phyloP scores from a whole-genome alignment of 2,797 vertebrate genomes.

The Melopsittacus undulatus region DNA sequence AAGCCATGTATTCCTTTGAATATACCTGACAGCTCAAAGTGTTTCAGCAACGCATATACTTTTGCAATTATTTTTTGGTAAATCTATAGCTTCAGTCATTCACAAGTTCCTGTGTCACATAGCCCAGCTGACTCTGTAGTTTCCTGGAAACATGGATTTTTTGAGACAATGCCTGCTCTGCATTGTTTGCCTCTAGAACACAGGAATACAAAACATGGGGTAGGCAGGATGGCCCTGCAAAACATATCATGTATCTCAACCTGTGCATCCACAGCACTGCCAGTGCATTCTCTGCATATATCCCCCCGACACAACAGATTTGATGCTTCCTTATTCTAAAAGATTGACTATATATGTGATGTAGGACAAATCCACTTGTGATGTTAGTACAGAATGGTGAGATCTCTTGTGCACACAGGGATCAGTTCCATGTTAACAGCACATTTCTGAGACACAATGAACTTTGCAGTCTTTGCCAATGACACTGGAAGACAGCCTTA shows the following conservation, averaged over 20 bases:
- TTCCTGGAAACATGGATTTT: neutral
- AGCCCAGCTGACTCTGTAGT: neutral
- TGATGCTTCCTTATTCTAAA: neutral
- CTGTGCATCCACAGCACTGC: neutral
- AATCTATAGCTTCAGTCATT: neutral
- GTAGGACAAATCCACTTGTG: neutral
- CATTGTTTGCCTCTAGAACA: neutral
- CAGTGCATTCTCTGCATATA: neutral
- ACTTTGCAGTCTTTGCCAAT: neutral
- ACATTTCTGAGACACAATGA: neutral
- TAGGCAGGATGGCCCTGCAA: neutral
- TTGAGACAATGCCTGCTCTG: neutral
- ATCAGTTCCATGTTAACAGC: neutral
- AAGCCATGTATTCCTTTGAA: neutral
- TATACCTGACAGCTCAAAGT: neutral
- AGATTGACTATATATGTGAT: neutral
- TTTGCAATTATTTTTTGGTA: neutral
- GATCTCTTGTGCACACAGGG: neutral
- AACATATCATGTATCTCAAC: neutral
- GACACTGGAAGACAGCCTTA: neutral
- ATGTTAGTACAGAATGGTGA: neutral
- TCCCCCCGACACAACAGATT: fast-evolving
- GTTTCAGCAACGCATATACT: neutral
- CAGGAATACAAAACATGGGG: neutral
- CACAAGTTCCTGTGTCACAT: neutral